phyloP scores from a whole-genome alignment of 2,113 vertebrate species.

The Charadrius vociferus region DNA sequence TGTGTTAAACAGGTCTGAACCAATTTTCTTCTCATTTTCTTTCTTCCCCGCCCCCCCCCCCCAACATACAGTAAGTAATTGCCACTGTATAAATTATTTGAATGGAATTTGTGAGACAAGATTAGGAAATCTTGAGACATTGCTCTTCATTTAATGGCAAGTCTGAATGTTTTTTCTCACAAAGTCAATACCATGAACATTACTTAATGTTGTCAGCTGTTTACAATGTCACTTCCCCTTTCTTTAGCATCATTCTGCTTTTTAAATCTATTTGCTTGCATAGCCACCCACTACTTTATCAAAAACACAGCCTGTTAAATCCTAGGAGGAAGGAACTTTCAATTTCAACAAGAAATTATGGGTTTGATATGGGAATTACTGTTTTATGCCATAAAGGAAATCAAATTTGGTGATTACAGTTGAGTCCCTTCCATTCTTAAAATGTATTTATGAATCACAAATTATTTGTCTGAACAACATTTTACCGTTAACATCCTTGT shows the following conservation, averaged over 20 bases:
- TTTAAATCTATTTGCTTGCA: background rate
- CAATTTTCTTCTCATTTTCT: background rate
- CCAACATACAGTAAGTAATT: background rate
- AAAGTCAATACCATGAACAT: background rate
- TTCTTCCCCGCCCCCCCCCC: no score
- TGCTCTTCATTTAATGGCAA: background rate
- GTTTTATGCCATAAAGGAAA: background rate
- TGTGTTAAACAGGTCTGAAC: background rate
- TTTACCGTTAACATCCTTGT: background rate
- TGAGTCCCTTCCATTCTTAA: background rate
- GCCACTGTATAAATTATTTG: background rate
- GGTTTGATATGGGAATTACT: background rate
- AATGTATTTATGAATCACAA: background rate
- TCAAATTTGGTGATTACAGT: background rate
- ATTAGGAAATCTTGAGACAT: background rate
- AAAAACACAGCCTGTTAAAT: background rate
- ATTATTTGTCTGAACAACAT: background rate
- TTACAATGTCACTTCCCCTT: background rate
- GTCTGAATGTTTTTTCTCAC: background rate
- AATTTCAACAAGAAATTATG: background rate
- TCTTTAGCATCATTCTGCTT: background rate
- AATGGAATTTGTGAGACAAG: background rate
- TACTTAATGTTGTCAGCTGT: background rate
- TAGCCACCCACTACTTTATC: background rate
- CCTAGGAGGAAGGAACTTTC: background rate